Percentiles rank a stretch among this genome's conserved stretches.
Conservation (phyloP, 2,113 vertebrate species). For the Pardalotus punctatus region DNA sequence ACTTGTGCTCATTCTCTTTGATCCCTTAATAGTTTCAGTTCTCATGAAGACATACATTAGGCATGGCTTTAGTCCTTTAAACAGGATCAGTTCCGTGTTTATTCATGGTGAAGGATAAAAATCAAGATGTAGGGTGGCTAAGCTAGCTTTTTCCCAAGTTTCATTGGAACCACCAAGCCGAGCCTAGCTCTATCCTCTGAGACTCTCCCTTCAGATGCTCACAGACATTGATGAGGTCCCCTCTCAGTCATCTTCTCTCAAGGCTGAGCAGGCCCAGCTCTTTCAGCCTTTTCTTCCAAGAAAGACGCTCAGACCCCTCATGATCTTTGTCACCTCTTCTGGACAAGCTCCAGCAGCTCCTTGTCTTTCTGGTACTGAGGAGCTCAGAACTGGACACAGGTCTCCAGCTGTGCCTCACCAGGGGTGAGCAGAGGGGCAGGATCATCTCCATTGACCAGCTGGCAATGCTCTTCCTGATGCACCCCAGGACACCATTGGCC, state of each 20-base stretch:
- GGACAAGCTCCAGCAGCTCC: neutral
- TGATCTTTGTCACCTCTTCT: rapidly evolving
- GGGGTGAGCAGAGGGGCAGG: neutral
- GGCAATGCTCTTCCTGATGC: neutral
- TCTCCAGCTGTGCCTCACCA: neutral
- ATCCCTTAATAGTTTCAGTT: neutral
- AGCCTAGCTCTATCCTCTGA: neutral
- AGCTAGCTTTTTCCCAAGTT: neutral
- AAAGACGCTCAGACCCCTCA: rapidly evolving
- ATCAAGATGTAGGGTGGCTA: neutral
- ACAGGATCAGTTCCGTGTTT: neutral
- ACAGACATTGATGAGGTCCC: neutral
- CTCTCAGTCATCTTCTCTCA: neutral
- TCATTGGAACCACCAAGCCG: rapidly evolving
- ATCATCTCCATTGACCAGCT: rapidly evolving
- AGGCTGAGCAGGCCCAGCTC: neutral
- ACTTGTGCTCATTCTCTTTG: neutral
- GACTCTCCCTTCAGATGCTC: neutral
- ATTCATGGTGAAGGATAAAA: neutral
- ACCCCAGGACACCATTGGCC: neutral
- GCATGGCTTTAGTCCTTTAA: neutral
- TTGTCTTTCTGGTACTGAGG: rapidly evolving
- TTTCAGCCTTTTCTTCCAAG: neutral
- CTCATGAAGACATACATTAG: neutral
- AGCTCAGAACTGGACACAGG: neutral